Base-by-base conservation (phyloP, 2,113 vertebrate species). In the Corythaeola cristata region DNA sequence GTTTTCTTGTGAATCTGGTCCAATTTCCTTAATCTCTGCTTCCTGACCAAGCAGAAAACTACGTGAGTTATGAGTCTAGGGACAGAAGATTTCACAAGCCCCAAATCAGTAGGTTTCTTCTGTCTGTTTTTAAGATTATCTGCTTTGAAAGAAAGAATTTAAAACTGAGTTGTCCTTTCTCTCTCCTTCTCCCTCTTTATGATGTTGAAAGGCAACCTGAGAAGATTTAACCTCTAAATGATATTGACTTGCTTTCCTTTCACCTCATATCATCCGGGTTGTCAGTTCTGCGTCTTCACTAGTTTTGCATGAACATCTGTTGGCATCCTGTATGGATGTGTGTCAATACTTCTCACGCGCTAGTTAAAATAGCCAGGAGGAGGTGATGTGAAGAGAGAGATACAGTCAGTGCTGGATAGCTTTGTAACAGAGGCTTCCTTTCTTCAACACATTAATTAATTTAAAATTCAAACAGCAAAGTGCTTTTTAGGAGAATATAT, bases 1-100 rank as follows among this genome's bases (percentile, higher is more conserved):
- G 13, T 78, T 84, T 87, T 75, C 79, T 64, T 81, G 47, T 64
- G 64, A 94, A 92, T 78, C 39, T 78, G 24, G n/a, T 86, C 86
- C 50, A 84, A 13, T 45, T 90, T 77, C 75, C 72, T 69, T 77
- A 69, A 90, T 86, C 49, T 80, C 63, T 50, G 20, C 23, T 88
- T 90, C 63, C 93, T 78, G 80, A 75, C 13, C 37, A 60, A 92
- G 62, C 37, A 89, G 60, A 63, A 90, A 78, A 89, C 44, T n/a
- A 72, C 52, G 45, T 16, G 35, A n/a, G 10, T 88, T 91, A 56
- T 3, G 5, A 69, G 45, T 37, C 60, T 45, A 35, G 24, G 24
- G 60, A 77, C 33, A 85, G 56, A 74, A 88, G 45, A 76, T 92
- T 82, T 85, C n/a, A 53, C 53, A 90, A 78, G 16, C 9, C 12